phyloP scores from a whole-genome alignment of 2,113 vertebrate species.

The Hystrix cristata region DNA sequence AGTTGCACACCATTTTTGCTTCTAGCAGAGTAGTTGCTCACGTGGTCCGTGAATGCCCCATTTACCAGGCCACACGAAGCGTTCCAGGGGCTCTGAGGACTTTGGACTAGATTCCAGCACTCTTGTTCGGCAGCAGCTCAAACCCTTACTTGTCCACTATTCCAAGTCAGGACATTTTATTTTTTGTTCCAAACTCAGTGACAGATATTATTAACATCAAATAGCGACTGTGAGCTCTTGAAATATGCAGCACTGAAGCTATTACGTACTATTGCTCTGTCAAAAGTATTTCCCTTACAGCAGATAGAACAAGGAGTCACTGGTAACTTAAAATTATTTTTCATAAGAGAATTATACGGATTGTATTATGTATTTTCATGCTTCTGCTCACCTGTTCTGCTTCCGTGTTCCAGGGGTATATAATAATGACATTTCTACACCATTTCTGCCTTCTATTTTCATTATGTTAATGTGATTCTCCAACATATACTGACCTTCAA shows the following conservation, averaged over 20 bases:
- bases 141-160: constrained; percentile 25
- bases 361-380: neutral
- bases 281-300: neutral
- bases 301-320: neutral
- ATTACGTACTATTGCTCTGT: neutral
- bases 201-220: constrained; percentile 64
- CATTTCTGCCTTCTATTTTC: constrained; percentile 23
- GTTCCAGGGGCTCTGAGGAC: neutral
- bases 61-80: neutral
- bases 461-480: constrained; percentile 49
- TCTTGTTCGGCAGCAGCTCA: constrained; percentile 43
- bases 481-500: constrained; percentile 39
- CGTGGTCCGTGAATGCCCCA: neutral
- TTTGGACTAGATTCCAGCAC: constrained; percentile 25
- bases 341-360: neutral
- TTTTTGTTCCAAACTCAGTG: neutral
- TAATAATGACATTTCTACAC: neutral
- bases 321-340: constrained; percentile 26
- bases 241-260: neutral
- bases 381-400: neutral
- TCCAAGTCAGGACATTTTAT: constrained; percentile 7
- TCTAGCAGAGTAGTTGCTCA: neutral
- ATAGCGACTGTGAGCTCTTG: constrained; percentile 10
- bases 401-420: neutral
- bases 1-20: neutral